Evolutionary conservation across 2,113 vertebrate genomes (phyloP).

Genomic region (Tragelaphus scriptus): DNA sequence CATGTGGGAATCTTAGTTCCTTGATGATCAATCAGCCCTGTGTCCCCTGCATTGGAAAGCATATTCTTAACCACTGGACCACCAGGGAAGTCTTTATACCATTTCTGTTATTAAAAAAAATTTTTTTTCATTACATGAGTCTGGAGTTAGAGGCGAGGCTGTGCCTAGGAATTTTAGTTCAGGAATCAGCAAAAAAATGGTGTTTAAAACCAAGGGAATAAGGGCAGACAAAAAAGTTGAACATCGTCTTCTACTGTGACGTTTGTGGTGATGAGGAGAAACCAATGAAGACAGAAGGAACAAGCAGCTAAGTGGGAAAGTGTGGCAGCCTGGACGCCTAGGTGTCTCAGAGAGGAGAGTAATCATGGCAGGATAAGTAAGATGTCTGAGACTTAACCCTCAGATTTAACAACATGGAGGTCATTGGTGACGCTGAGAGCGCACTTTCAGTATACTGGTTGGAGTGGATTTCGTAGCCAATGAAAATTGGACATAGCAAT

Average conservation of each 20-base stretch:
- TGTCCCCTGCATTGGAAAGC: background rate
- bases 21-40: background rate
- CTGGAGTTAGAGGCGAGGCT: background rate
- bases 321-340: background rate
- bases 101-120: background rate
- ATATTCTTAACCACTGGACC: background rate
- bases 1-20: background rate
- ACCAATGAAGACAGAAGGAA: background rate
- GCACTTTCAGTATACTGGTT: background rate
- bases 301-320: background rate
- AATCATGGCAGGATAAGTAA: rapidly evolving
- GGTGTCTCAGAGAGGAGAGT: background rate
- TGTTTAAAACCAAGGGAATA: background rate
- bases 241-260: background rate
- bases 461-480: background rate
- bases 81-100: background rate
- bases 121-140: background rate
- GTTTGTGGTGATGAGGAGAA: background rate
- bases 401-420: background rate
- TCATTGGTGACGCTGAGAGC: background rate
- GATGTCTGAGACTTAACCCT: background rate
- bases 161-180: background rate
- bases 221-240: background rate
- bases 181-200: background rate
- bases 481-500: background rate